A percentile compares a stretch with the other conserved stretches of the same genome.
Evolutionary conservation across 2,888 invertebrate genomes (phyloP).

Genomic region (Amphipyra tragopoginis): DNA sequence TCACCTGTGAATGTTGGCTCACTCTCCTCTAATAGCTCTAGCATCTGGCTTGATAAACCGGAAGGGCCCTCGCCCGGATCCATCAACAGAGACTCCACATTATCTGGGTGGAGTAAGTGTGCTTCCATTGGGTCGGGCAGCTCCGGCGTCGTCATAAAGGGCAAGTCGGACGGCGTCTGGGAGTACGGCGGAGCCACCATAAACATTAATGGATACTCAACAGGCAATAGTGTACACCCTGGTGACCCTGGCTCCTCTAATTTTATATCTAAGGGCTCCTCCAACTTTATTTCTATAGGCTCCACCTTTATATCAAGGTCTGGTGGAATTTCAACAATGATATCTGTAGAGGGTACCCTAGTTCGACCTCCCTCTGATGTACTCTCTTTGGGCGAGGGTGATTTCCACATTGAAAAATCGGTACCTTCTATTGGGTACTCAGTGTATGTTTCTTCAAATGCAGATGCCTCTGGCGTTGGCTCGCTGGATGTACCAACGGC

Average conservation of each 20-base stretch:
- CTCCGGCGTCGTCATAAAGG: conserved; percentile 71
- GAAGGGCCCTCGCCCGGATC: conserved; percentile 86
- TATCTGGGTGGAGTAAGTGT: conserved; percentile 76
- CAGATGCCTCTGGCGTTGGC: conserved; percentile 78
- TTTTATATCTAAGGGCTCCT: conserved; percentile 75
- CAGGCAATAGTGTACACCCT: conserved; percentile 68
- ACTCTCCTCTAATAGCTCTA: conserved; percentile 76
- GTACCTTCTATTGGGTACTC: conserved; percentile 74
- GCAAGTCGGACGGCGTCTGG: conserved; percentile 74
- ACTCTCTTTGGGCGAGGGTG: conserved; percentile 73
- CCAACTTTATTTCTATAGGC: conserved; percentile 75
- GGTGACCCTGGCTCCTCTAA: conserved; percentile 77
- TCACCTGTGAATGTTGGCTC: conserved; percentile 73
- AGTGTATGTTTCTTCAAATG: conserved; percentile 81
- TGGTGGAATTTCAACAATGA: conserved; percentile 81
- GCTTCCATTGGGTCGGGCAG: conserved; percentile 71
- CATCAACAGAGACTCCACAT: conserved; percentile 77
- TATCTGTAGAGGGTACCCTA: conserved; percentile 81
- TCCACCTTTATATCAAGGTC: conserved; percentile 80
- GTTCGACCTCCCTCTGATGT: conserved; percentile 72
- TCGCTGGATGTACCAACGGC: conserved; percentile 86
- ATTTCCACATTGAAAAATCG: conserved; percentile 78
- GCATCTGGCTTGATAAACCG: conserved; percentile 80
- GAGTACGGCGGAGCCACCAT: conserved; percentile 79
- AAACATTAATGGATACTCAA: conserved; percentile 81